Conservation (phyloP, 2,113 vertebrate genomes). For the Ceyx melanurus region DNA sequence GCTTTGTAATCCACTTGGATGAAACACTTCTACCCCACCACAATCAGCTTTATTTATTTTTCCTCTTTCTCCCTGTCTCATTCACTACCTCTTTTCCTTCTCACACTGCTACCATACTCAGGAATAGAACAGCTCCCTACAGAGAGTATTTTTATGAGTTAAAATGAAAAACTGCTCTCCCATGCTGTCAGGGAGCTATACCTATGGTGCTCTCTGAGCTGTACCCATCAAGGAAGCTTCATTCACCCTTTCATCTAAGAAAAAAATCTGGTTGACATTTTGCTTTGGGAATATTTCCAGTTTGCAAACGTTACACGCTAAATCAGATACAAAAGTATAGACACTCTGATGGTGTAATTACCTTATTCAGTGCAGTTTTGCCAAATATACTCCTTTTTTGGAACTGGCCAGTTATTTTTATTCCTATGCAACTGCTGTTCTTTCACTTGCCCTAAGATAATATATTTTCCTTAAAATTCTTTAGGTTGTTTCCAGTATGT, state of each 20-base stretch:
- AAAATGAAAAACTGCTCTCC: constrained; percentile 25
- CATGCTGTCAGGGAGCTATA: neutral
- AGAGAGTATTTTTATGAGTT: constrained; percentile 9
- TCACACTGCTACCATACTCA: constrained; percentile 28
- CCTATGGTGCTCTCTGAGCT: constrained; percentile 15
- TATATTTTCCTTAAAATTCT: neutral
- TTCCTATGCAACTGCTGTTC: neutral
- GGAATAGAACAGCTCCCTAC: neutral
- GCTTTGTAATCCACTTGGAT: constrained; percentile 2
- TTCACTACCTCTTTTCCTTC: constrained; percentile 28
- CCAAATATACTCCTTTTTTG: neutral
- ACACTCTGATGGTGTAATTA: neutral
- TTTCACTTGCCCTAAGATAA: neutral
- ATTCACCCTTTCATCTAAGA: neutral
- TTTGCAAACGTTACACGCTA: neutral
- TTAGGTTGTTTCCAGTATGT: neutral
- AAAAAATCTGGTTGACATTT: neutral
- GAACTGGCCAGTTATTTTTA: neutral
- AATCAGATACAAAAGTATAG: neutral
- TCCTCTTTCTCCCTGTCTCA: neutral
- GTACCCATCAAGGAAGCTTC: constrained; percentile 21
- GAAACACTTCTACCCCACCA: neutral
- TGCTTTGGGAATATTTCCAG: neutral
- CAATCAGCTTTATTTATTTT: constrained; percentile 37
- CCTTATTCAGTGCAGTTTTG: neutral